Evolutionary conservation across 2,113 vertebrate genomes (phyloP), one percentile per base, ranked within the genome.

Genomic region (Machaerirhynchus nigripectus): DNA sequence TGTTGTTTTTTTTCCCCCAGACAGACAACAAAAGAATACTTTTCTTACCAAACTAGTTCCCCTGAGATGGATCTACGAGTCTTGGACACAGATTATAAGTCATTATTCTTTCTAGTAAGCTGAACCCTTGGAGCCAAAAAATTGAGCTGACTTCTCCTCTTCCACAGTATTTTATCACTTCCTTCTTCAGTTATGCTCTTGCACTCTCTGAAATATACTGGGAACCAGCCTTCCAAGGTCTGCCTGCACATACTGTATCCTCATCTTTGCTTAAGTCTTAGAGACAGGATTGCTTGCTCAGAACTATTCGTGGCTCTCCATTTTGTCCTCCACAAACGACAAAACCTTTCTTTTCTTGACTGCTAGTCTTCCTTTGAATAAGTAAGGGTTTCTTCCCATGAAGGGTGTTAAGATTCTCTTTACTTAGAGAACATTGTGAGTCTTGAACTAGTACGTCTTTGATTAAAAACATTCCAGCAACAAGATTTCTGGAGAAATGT

Each of bases 121-220:
- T 44, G 47, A 82, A 61, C 11, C 13, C 53, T 69, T 70, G 42
- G 85, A 70, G 6, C 63, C 6, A 77, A 71, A 82, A 90, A 49
- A 28, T 47, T 21, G 27, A 67, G 5, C 37, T 61, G 27, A 31
- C 13, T 87, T 77, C 19, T 33, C 17, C 15, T 74, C 18, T 91
- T 16, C 17, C 31, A 4, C 15, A 37, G 1, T 52, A 22, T 63
- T 89, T 93, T 39, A 26, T 57, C 13, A 23, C 19, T 70, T 85
- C 27, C 30, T 75, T 84, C n/a, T 30, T 78, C 46, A 1, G 1
- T 73, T 68, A 24, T 19, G 33, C 11, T 39, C 30, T 68, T 69
- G 49, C 13, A 18, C 65, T 39, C 6, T 44, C 14, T 59, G 76
- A 73, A 50, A 16, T 0, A 0, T 21, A 11, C 14, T 1, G 5